Base-by-base conservation (phyloP, 2,113 vertebrate species). In the Pagrus major region DNA sequence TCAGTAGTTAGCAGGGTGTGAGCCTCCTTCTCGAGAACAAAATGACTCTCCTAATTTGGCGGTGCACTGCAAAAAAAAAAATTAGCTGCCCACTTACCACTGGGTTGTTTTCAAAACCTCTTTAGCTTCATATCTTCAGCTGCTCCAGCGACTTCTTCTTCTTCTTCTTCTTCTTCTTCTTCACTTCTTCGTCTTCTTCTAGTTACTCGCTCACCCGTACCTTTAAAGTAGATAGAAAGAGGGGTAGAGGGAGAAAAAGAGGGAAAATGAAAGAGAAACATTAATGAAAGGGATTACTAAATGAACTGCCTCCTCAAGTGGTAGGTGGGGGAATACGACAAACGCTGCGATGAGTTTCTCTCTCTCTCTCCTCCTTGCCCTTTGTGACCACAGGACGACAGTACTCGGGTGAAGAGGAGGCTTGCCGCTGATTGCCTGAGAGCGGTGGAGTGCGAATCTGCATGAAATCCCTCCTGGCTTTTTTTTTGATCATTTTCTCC, bases 81-180 rank as follows among this genome's bases (percentile, higher is more conserved):
- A 86, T 61, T 39, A 44, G 47, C 51, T 66, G 49, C 42, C n/a
- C 61, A 80, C 94, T 94, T 88, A 96, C 95, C 93, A 18, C 84
- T 91, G 77, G 71, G 87, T 80, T 91, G 90, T 90, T 93, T 93
- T 95, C 90, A 95, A 93, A 94, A 88, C 64, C 79, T 85, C 89
- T 93, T 94, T 90, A 93, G 88, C 90, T 92, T 93, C 95, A 95
- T 96, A 91, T 93, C 94, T 94, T 91, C 87, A 77, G 85, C 83
- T 89, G 78, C 80, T 91, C 84, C 88, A 73, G 87, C 51, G 65
- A 71, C 81, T 86, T 73, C 88, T 71, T 89, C 76, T 85, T 68
- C 75, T 69, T 89, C 76, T 52, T 74, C 71, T 72, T 85, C 56
- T 74, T 52, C 81, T 86, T 73, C 88, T 71, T 89, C 76, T 85